Evolutionary conservation across 2,797 vertebrate species (phyloP), one percentile per base, ranked within the genome.

Genomic region (Spinus olivaceus): DNA sequence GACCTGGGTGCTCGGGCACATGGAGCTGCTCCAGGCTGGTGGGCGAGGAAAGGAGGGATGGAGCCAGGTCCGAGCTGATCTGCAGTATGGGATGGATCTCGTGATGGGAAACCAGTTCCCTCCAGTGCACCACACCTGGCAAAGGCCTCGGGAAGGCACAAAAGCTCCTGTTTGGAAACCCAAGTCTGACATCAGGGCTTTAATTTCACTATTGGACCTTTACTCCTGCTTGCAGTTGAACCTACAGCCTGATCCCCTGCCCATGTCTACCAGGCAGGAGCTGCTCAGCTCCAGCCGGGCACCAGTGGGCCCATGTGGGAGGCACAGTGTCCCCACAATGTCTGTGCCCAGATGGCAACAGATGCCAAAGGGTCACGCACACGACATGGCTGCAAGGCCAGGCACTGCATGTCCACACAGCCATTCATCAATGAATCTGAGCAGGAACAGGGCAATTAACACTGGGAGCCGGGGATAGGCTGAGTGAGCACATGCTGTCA

Each of bases 221-320:
- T 17, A 28, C 9, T 59, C 3, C 8, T 32, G 64, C 51, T 64
- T 9, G 27, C 61, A n/a, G 39, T 1, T 21, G 10, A 60, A 46
- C 47, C 18, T 5, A 1, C 61, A 54, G 79, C 60, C 42, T 12
- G 3, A 50, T 37, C 11, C 1, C 21, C 19, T 37, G 32, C 37
- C 63, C 53, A 5, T 2, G 4, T 6, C 15, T 9, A 9, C 16
- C 37, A 4, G 50, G 39, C 27, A 59, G 63, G 54, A 51, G 64
- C 8, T 77, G 41, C 44, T 42, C 65, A 10, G 33, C 37, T 39
- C 41, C 2, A 8, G 18, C 41, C 17, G 8, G 18, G 41, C 41
- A 25, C 37, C 24, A 0, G 28, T 0, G 1, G 46, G 51, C 71
- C 53, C 3, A 0, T 2, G 2, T 2, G 1, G 49, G 28, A 49